Base-by-base conservation (phyloP, 2,113 vertebrate genomes). In the Drymodes brunneopygia region DNA sequence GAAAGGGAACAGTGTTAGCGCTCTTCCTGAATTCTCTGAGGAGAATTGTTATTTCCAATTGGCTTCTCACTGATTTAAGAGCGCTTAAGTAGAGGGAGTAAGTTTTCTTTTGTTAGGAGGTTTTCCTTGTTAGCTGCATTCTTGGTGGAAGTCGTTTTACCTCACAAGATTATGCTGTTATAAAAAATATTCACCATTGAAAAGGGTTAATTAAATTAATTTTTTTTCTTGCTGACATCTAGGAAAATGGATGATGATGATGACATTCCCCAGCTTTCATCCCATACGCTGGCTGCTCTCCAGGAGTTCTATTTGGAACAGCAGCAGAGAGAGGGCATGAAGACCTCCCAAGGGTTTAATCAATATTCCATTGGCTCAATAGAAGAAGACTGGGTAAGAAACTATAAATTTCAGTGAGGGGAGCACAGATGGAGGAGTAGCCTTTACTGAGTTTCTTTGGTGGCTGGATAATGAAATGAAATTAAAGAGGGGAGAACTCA, bases 381-480 rank as follows among this genome's bases (percentile, higher is more conserved):
- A 93, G 98, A 98, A 91, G 99, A 99, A 97, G 98, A 99, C 94
- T 99, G 99, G 99, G 99, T 99, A 98, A 97, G 98, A 74, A 69
- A 64, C 18, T 45, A 23, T 86, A 62, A 80, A 28, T 60, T 60
- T 29, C 53, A 25, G 3, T 60, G 27, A 86, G 10, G 57, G 53
- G 62, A 72, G 31, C 47, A 67, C 38, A 47, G 25, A 22, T 36
- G 79, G 51, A 84, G 38, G 38, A 88, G 11, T 45, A 78, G 22
- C 19, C 67, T 29, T 82, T 45, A 67, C 15, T 0, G 0, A 36
- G 47, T 65, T 83, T 82, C 48, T 74, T 62, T 50, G 58, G 22
- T 47, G 51, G 22, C 24, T 69, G 65, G 21, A 38, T 80, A 64
- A 65, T 45, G 12, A 80, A 80, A 75, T 70, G 0, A 80, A 79